Conservation (phyloP, 2,113 vertebrate species). For the Archilochus colubris region DNA sequence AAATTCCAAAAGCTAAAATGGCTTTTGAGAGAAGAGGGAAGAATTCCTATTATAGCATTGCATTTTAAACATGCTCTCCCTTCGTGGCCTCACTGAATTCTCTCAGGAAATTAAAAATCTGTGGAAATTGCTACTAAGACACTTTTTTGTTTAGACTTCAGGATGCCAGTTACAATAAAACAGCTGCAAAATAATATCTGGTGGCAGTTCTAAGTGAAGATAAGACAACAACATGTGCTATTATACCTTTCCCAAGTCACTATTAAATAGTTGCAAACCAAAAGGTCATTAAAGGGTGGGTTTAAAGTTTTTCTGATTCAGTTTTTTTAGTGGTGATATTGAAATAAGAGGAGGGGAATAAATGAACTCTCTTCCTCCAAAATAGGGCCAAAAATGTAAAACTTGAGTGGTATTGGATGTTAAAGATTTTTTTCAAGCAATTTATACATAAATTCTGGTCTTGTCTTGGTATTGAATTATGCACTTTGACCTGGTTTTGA, state of each 20-base stretch:
- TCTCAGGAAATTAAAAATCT: conserved; percentile 62
- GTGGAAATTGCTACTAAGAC: conserved; percentile 38
- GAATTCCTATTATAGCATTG: background rate
- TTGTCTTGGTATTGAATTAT: background rate
- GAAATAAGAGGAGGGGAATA: background rate
- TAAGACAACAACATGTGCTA: background rate
- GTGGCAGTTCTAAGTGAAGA: conserved; percentile 31
- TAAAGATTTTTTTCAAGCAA: background rate
- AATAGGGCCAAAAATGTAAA: background rate
- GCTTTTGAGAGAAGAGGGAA: background rate
- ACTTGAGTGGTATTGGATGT: background rate
- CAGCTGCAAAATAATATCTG: conserved; percentile 53
- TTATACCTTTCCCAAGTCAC: conserved; percentile 22
- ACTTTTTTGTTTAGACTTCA: conserved; percentile 15
- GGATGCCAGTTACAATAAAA: conserved; percentile 38
- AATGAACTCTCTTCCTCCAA: background rate
- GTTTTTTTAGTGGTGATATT: background rate
- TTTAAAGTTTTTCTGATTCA: background rate
- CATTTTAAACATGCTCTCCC: background rate
- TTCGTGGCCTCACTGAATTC: background rate
- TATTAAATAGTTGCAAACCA: background rate
- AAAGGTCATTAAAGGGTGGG: background rate
- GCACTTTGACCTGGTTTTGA: background rate
- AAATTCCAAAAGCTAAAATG: background rate
- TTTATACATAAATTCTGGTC: background rate